Evolutionary conservation across 2,888 invertebrate genomes (phyloP), one percentile per base, ranked within the genome.

Genomic region (Diaprepes abbreviatus): DNA sequence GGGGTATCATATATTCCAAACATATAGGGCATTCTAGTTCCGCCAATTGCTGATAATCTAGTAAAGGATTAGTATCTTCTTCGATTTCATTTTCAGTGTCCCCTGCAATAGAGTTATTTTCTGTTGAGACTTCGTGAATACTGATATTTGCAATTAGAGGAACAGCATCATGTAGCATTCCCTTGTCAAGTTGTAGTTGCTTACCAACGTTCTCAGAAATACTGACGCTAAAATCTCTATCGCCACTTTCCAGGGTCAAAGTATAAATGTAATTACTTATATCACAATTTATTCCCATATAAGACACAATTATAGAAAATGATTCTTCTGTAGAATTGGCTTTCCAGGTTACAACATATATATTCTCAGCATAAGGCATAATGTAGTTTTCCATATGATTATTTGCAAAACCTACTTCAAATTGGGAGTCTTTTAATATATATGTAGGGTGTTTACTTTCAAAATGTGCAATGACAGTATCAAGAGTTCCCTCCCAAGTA

Each of bases 1-100:
- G 82, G 1, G 82, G 80, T 2, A 79, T 71, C 79, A 83, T 81
- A 54, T 81, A 80, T 17, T 80, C 78, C 36, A 81, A 74, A 70
- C 83, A 83, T 6, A 83, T 77, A 1, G 81, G 80, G 72, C 83
- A 83, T 73, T 83, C 82, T 3, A 83, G 50, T 21, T 72, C 72
- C 16, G 24, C 3, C 12, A 72, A 35, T 10, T 58, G 52, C 3
- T 63, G 43, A 33, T 24, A 48, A 33, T 67, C 60, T 19, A 60
- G 16, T n/a, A 33, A 35, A n/a, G 31, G 40, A 21, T 60, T 33
- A 9, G 12, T 14, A 17, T 65, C 38, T 16, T 59, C 33, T 12
- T 21, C 68, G 12, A 14, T 14, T 10, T 28, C n/a, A n/a, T n/a
- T 12, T 9, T 24, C 62, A n/a, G 10, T 6, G 36, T 50, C 31